Evolutionary conservation across 2,888 invertebrate genomes (phyloP).

Genomic region (Drosophila acutilabella): DNA sequence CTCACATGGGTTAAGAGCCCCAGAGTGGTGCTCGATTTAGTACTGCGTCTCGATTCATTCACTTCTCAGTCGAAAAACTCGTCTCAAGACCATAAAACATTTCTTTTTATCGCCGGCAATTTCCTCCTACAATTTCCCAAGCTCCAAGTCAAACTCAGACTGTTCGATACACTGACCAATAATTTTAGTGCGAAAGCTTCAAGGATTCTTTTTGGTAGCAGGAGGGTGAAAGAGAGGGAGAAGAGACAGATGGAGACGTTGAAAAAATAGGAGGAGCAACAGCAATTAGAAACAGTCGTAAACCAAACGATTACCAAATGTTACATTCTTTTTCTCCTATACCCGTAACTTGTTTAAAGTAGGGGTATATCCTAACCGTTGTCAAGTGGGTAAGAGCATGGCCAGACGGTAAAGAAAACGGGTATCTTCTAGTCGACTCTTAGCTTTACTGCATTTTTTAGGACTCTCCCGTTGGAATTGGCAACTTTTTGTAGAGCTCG

Average conservation of each 20-base stretch:
- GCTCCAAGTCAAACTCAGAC: slow-evolving; percentile 9
- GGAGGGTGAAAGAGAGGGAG: neutral
- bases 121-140: slow-evolving; percentile 71
- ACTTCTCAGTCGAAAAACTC: slow-evolving; percentile 19
- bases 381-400: neutral
- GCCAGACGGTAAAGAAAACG: too few species aligned
- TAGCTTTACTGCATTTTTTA: neutral
- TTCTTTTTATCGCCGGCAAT: slow-evolving; percentile 64
- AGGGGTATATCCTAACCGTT: neutral
- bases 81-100: slow-evolving; percentile 45
- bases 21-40: slow-evolving; percentile 17
- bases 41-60: slow-evolving; percentile 20
- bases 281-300: slow-evolving; percentile 70
- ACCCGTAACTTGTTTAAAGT: neutral
- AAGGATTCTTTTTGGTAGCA: neutral
- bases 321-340: slow-evolving; percentile 5
- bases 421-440: neutral
- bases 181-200: slow-evolving; percentile 41
- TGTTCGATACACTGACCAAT: slow-evolving; percentile 40
- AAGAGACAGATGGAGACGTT: neutral
- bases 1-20: slow-evolving; percentile 32
- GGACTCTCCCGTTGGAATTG: slow-evolving; percentile 6
- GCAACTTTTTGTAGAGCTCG: slow-evolving; percentile 13
- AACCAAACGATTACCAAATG: slow-evolving; percentile 57
- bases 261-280: neutral